A percentile compares a stretch with the other conserved stretches of the same genome.
These are phyloP conservation scores for Rana temporaria DNA, from an alignment of 2,113 vertebrate genomes.

Conservation along the genomic window DNA sequence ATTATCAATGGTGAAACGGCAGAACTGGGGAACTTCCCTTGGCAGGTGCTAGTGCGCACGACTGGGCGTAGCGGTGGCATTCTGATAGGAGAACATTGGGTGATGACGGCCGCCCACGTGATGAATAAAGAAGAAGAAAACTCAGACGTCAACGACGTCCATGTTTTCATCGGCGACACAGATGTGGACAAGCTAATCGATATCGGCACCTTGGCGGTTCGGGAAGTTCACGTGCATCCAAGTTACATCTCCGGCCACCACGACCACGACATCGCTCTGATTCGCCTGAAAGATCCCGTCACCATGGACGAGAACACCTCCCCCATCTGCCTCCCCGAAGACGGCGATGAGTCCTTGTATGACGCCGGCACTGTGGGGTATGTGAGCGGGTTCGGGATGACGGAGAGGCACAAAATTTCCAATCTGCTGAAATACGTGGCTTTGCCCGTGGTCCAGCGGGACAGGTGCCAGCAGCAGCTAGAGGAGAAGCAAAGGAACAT, in stretches of 20 bases:
- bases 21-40: conserved; percentile 80
- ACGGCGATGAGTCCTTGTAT: conserved; percentile 58
- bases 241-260: conserved; percentile 69
- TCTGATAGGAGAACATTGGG: conserved; percentile 86
- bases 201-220: conserved; percentile 64
- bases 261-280: conserved; percentile 87
- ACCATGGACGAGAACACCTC: conserved; percentile 73
- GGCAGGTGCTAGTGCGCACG: conserved; percentile 76
- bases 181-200: conserved; percentile 24
- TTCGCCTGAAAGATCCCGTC: conserved; percentile 78
- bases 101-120: conserved; percentile 88
- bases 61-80: conserved; percentile 78
- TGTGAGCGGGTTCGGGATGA: conserved; percentile 84
- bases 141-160: conserved; percentile 44
- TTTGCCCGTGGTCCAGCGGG: conserved; percentile 64
- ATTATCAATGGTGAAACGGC: conserved; percentile 78
- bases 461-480: conserved; percentile 64
- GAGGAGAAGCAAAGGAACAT: background rate
- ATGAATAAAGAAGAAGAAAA: conserved; percentile 59
- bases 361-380: conserved; percentile 68
- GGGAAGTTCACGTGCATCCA: conserved; percentile 80
- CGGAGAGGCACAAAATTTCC: conserved; percentile 46
- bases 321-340: conserved; percentile 86
- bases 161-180: conserved; percentile 69
- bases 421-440: conserved; percentile 67